phyloP scores from a whole-genome alignment of 1,140 invertebrate genomes.

The Neodiprion virginianus region DNA sequence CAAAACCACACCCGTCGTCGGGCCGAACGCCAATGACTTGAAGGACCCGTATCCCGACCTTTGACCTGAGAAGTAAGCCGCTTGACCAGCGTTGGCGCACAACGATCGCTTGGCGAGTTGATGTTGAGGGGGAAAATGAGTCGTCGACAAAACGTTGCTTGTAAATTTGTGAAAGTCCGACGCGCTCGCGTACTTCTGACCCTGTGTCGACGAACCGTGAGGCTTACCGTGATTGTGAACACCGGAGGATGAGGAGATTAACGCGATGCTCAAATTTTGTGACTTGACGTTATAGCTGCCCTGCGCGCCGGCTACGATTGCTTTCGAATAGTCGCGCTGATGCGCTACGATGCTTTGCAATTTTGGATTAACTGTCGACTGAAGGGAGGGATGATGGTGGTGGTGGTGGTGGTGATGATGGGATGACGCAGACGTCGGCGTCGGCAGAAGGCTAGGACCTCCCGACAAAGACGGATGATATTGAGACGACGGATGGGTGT shows the following conservation, averaged over 20 bases:
- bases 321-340: conserved; percentile 5
- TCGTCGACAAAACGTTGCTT: conserved; percentile 23
- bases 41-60: conserved; percentile 24
- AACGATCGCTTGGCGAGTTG: conserved; percentile 30
- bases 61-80: conserved; percentile 34
- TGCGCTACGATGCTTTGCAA: not conserved
- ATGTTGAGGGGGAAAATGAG: conserved; percentile 31
- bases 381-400: not conserved
- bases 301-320: not conserved
- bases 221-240: conserved; percentile 12
- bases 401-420: conserved; percentile 1
- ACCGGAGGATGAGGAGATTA: not conserved
- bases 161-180: conserved; percentile 31
- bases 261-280: conserved; percentile 8
- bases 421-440: conserved; percentile 30
- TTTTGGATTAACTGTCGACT: not conserved
- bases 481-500: conserved; percentile 33
- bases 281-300: conserved; percentile 5
- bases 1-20: not conserved
- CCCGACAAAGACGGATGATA: conserved; percentile 26
- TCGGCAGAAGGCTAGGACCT: conserved; percentile 49
- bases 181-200: conserved; percentile 31
- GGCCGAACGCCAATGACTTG: not conserved
- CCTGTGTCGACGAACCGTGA: conserved; percentile 18
- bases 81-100: conserved; percentile 22